phyloP scores from a whole-genome alignment of 53 echinoderm and acorn worm genomes.

The Luidia sarsii region DNA sequence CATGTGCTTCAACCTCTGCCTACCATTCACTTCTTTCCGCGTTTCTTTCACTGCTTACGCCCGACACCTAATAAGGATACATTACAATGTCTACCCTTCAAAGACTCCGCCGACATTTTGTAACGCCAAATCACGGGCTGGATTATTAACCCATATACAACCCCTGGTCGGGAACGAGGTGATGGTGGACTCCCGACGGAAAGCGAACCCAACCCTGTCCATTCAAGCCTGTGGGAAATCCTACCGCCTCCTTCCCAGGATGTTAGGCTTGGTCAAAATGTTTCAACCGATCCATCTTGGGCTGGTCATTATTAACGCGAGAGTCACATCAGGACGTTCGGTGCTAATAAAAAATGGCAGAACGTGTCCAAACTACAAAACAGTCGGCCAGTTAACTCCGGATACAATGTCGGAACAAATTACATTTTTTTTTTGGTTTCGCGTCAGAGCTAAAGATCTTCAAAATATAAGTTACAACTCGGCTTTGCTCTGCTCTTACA shows the following conservation, averaged over 20 bases:
- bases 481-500: too few species aligned
- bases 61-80: conserved; percentile 49
- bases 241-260: conserved; percentile 39
- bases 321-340: conserved; percentile 30
- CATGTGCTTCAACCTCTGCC: conserved; percentile 15
- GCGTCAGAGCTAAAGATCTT: not conserved
- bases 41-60: conserved; percentile 10
- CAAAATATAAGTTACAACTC: not conserved
- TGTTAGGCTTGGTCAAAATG: not conserved
- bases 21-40: not conserved
- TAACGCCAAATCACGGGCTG: not conserved
- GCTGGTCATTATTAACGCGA: conserved; percentile 38
- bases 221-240: not conserved
- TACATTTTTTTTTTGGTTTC: conserved; percentile 17
- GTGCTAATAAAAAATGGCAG: conserved; percentile 29
- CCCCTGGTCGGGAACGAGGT: conserved; percentile 16
- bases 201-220: not conserved
- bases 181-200: conserved; percentile 16
- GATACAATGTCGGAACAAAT: conserved; percentile 47
- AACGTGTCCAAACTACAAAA: conserved; percentile 55
- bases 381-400: conserved; percentile 5
- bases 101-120: conserved; percentile 49
- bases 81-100: conserved; percentile 29
- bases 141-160: conserved; percentile 43
- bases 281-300: conserved; percentile 3